Conservation (phyloP, 2,113 vertebrate species). For the Pelecanus crispus region DNA sequence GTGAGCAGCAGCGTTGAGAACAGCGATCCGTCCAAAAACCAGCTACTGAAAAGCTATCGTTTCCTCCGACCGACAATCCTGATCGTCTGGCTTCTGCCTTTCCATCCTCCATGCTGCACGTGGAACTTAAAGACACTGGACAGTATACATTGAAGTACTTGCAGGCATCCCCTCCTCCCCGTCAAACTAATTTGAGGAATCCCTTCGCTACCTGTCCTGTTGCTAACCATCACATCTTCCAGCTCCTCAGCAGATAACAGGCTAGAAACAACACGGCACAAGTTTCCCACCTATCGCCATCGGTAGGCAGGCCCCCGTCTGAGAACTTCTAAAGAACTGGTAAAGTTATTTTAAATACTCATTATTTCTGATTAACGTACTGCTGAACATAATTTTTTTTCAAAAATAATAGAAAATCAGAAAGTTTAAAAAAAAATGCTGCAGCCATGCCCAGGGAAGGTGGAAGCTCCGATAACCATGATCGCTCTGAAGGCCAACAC, state of each 20-base stretch:
- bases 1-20: neutral
- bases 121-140: no score
- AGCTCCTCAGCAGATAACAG: no score
- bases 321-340: neutral
- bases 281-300: neutral
- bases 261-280: neutral
- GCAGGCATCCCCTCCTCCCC: neutral
- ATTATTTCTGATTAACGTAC: neutral
- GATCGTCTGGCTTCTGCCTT: neutral
- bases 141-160: no score
- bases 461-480: neutral
- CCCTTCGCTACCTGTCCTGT: fast-evolving
- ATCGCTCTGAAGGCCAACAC: no score
- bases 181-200: neutral
- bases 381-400: neutral
- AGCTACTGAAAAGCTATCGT: neutral
- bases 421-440: neutral
- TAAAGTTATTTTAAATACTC: no score
- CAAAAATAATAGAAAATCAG: neutral
- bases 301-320: neutral
- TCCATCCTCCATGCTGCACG: neutral
- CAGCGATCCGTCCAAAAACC: neutral
- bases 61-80: neutral
- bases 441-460: neutral
- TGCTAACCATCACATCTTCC: neutral